Evolutionary conservation across 1,140 invertebrate species (phyloP).

Genomic region (Dolichoris vasculosae): DNA sequence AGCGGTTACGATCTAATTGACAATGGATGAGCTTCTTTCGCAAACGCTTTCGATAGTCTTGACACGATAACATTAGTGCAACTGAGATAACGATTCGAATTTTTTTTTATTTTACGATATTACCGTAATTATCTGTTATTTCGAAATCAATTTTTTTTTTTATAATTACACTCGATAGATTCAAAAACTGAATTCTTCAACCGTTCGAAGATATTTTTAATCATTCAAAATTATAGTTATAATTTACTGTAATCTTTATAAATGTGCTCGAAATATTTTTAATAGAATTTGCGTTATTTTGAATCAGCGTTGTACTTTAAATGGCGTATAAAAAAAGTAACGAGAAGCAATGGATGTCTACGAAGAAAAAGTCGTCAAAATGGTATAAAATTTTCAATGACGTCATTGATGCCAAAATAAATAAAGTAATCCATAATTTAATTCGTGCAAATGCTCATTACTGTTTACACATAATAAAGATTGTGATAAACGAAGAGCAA

Average conservation of each 20-base stretch:
- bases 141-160: not conserved
- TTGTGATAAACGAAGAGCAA: slow-evolving; percentile 41
- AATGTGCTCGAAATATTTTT: not conserved
- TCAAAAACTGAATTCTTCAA: too few relatives aligned
- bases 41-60: not conserved
- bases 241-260: not conserved
- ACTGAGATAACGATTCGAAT: not conserved
- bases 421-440: not conserved
- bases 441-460: slow-evolving; percentile 34
- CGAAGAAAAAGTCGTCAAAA: not conserved
- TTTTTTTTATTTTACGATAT: not conserved
- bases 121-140: not conserved
- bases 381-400: slow-evolving; percentile 20
- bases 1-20: not conserved
- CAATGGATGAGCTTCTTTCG: not conserved
- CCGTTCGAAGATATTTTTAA: not conserved
- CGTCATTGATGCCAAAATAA: slow-evolving; percentile 23
- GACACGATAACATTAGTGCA: not conserved
- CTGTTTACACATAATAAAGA: slow-evolving; percentile 20
- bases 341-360: slow-evolving; percentile 14
- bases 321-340: not conserved
- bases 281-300: not conserved
- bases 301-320: not conserved
- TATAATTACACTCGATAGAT: not conserved
- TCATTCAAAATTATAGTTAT: not conserved